phyloP scores from a whole-genome alignment of 1,140 invertebrate species.

The Drosophila simulans region DNA sequence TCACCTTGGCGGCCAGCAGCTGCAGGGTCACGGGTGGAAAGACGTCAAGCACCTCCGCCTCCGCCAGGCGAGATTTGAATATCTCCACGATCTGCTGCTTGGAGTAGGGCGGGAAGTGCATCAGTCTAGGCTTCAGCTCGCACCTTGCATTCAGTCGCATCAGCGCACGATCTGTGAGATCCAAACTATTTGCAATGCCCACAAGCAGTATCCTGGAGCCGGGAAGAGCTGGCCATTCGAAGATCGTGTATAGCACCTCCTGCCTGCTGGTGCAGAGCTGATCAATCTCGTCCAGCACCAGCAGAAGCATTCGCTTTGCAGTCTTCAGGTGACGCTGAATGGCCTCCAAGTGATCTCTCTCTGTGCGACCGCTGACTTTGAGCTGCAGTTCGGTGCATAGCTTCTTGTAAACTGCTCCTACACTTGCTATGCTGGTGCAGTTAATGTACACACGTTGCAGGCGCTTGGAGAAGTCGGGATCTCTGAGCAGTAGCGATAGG shows the following conservation, averaged over 20 bases:
- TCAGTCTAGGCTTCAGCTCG: conserved; percentile 89
- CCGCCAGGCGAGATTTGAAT: conserved; percentile 90
- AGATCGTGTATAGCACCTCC: conserved; percentile 95
- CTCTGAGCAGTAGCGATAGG: conserved; percentile 89
- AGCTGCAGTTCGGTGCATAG: conserved; percentile 89
- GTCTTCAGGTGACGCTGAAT: conserved; percentile 89
- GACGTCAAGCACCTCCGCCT: conserved; percentile 89
- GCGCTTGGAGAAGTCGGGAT: conserved; percentile 86
- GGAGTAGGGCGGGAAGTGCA: conserved; percentile 97
- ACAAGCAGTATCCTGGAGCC: conserved; percentile 92
- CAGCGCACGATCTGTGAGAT: conserved; percentile 96
- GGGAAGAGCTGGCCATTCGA: conserved; percentile 93
- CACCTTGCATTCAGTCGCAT: conserved; percentile 92
- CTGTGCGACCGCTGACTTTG: conserved; percentile 85
- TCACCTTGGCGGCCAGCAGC: conserved; percentile 97
- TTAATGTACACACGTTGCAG: conserved; percentile 91
- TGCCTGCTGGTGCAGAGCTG: conserved; percentile 92
- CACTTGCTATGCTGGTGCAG: conserved; percentile 92
- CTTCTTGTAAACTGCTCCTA: conserved; percentile 89
- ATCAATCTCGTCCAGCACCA: conserved; percentile 99
- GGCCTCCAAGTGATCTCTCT: conserved; percentile 87
- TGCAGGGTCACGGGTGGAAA: conserved; percentile 93
- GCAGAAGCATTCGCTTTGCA: conserved; percentile 90
- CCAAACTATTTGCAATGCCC: conserved; percentile 98
- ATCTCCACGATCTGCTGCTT: conserved; percentile 95